Evolutionary conservation across 2,888 invertebrate species (phyloP).

Genomic region (Pharmacophagus antenor): DNA sequence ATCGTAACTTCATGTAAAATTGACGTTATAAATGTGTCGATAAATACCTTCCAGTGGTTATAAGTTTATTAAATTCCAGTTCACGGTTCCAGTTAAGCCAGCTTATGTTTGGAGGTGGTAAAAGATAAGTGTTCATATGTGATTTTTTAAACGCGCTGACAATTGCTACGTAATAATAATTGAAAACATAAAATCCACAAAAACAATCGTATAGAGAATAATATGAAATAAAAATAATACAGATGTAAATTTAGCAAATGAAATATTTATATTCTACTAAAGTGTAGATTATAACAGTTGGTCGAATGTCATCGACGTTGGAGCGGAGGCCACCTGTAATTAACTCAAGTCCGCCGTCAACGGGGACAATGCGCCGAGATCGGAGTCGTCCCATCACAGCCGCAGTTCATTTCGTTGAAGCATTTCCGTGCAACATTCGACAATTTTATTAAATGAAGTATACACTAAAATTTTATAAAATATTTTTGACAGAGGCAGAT

Average conservation of each 20-base stretch:
- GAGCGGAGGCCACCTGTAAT: slow-evolving; percentile 14
- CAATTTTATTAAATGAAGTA: background rate
- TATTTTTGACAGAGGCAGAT: too few species aligned
- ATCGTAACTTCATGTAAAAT: too few species aligned
- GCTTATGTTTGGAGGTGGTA: too few species aligned
- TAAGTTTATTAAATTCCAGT: too few species aligned
- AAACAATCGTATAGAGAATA: background rate
- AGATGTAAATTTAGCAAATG: background rate
- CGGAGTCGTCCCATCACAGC: slow-evolving; percentile 1
- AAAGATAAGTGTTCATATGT: too few species aligned
- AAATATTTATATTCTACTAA: background rate
- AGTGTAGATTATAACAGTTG: slow-evolving; percentile 1
- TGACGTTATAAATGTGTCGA: too few species aligned
- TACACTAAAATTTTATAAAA: too few species aligned
- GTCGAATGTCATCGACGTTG: slow-evolving; percentile 5
- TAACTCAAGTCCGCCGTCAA: slow-evolving; percentile 5
- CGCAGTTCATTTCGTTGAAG: background rate
- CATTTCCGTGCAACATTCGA: background rate
- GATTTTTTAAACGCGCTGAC: too few species aligned
- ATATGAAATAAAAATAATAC: background rate
- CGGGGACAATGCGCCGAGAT: slow-evolving; percentile 1
- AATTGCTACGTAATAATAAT: too few species aligned
- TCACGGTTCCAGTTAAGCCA: too few species aligned
- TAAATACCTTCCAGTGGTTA: too few species aligned
- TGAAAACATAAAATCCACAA: too few species aligned